Base-by-base conservation (phyloP, 1,140 invertebrate genomes). In the Drosophila sp. region DNA sequence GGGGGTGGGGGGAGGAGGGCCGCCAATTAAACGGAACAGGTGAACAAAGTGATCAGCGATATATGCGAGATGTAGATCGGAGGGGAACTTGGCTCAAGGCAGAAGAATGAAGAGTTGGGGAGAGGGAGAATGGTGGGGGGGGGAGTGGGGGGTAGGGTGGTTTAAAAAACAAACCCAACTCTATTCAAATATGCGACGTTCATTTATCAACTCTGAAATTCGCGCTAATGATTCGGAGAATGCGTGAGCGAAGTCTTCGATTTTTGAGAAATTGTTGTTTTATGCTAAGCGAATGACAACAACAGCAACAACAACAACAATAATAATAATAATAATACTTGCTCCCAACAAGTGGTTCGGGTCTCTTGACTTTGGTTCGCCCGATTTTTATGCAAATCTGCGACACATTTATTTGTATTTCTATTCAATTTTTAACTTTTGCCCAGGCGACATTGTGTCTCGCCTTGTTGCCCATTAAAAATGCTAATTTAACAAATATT, bases 401-500 rank as follows among this genome's bases (percentile, higher is more conserved):
- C 8, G 14, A 25, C 51, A 32, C 59, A 11, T 66, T 51, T 41
- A 40, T 62, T 32, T 46, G 36, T 72, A 43, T 66, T 46, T 66
- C 32, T 53, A 57, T 56, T 51, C 18, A 50, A 48, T 59, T 62
- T 69, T 65, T 34, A 59, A 13, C 64, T 64, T 63, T 54, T 45
- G 54, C 36, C 34, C 59, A 72, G 83, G 83, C 83, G 83, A 89
- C 83, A 89, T 74, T 89, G 66, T 89, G 83, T 89, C 83, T 89
- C 83, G 83, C 63, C 73, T 63, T 62, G 73, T 82, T 73, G 72
- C 73, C 72, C 72, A 87, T 87, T 89, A 82, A 82, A 87, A 79
- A 87, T 89, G 82, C 72, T 79, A 87, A 89, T 89, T 86, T 76
- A 4, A 18, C 7, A 86, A 76, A 79, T 78, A 57, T 76, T 71